These are phyloP conservation scores for Drosophila burlai DNA, from an alignment of 1,140 invertebrate species.

Conservation along the genomic window DNA sequence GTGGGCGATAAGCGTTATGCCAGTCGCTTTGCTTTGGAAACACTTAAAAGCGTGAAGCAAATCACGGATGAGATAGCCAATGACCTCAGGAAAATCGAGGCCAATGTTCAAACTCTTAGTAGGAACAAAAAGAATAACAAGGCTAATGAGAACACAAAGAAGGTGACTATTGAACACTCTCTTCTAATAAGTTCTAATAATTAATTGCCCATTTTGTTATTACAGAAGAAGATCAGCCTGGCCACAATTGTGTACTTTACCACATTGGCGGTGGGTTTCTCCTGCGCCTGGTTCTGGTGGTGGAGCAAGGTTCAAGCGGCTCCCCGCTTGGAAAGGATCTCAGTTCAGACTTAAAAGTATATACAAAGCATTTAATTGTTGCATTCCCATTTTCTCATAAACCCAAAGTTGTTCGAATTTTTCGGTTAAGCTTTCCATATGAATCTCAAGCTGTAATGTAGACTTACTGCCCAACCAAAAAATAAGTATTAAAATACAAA, in stretches of 20 bases:
- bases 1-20: conserved; percentile 81
- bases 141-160: conserved; percentile 12
- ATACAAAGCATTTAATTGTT: conserved; percentile 34
- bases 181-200: not conserved
- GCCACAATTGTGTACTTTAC: conserved; percentile 49
- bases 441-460: conserved; percentile 17
- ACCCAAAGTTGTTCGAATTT: conserved; percentile 9
- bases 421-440: conserved; percentile 5
- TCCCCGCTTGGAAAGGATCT: conserved; percentile 48
- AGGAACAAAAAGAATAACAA: conserved; percentile 47
- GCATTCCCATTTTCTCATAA: conserved; percentile 14
- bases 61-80: conserved; percentile 67
- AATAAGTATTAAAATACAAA: conserved; percentile 2
- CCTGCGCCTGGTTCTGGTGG: conserved; percentile 72
- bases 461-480: conserved; percentile 21
- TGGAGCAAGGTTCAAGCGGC: conserved; percentile 51
- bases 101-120: conserved; percentile 35
- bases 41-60: conserved; percentile 60
- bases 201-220: not conserved
- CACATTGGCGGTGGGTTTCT: conserved; percentile 51
- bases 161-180: conserved; percentile 7
- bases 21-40: conserved; percentile 76
- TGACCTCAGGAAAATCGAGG: conserved; percentile 58
- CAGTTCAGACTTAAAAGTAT: conserved; percentile 42
- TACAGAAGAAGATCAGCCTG: conserved; percentile 51